These are phyloP conservation scores for Drosophila miranda DNA, from an alignment of 1,140 invertebrate genomes.

Conservation along the genomic window DNA sequence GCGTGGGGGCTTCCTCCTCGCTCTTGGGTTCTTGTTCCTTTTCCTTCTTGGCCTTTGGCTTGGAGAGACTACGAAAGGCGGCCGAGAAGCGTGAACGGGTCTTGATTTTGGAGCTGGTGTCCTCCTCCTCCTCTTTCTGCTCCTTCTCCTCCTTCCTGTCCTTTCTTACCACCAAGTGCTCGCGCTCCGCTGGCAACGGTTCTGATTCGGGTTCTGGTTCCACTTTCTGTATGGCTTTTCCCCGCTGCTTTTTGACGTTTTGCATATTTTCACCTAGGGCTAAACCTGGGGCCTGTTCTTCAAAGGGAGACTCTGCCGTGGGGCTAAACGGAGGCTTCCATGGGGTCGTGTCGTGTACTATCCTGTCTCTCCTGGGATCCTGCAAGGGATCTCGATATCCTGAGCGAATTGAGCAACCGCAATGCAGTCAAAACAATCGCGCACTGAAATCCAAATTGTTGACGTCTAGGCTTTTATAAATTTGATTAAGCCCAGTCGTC, in stretches of 20 bases:
- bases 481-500: slow-evolving; percentile 45
- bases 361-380: slow-evolving; percentile 5
- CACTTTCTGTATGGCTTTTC: slow-evolving; percentile 44
- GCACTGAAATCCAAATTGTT: slow-evolving; percentile 56
- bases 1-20: slow-evolving; percentile 10
- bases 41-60: slow-evolving; percentile 54
- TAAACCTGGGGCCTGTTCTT: slow-evolving; percentile 11
- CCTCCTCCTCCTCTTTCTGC: slow-evolving; percentile 15
- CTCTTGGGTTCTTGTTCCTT: slow-evolving; percentile 21
- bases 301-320: slow-evolving; percentile 14
- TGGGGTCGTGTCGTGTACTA: slow-evolving; percentile 3
- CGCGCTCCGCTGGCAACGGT: neutral
- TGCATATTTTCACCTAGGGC: slow-evolving; percentile 63
- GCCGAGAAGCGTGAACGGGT: slow-evolving; percentile 74
- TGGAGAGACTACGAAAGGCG: slow-evolving; percentile 74
- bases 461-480: slow-evolving; percentile 67
- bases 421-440: slow-evolving; percentile 52
- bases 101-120: slow-evolving; percentile 51
- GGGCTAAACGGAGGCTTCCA: slow-evolving; percentile 19
- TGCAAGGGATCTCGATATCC: too few relatives aligned
- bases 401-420: slow-evolving; percentile 42
- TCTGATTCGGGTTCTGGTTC: slow-evolving; percentile 12
- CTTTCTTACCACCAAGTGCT: neutral
- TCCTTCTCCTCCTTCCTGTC: slow-evolving; percentile 5
- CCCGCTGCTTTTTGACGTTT: slow-evolving; percentile 47